Base-by-base conservation (phyloP, 2,113 vertebrate genomes). In the Ceyx margarethae region DNA sequence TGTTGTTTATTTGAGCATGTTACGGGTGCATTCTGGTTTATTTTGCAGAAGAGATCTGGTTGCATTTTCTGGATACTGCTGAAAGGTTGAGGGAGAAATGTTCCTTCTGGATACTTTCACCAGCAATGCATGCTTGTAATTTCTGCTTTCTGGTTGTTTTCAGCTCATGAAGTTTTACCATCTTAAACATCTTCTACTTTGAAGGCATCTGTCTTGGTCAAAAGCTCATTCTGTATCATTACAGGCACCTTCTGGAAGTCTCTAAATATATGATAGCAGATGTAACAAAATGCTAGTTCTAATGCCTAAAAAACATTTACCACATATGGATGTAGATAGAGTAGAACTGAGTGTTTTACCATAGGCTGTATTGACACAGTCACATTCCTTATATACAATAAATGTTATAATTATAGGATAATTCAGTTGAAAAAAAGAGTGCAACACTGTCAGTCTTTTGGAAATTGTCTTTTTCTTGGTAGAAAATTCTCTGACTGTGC, bases 71-170 rank as follows among this genome's bases (percentile, higher is more conserved):
- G n/a, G 15, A 33, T 68, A 4, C 16, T 51, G 54, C 51, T 8
- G 50, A 60, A 51, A 66, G 19, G 23, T 6, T 75, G 48, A 28
- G 12, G 58, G 45, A 60, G 22, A 8, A 20, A 6, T 11, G 2
- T 31, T 67, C 10, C 14, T 25, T 67, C 46, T 48, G 65, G 31
- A n/a, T 33, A n/a, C 45, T 60, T 61, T 13, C 5, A 15, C 23
- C 9, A 58, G 35, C 15, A 35, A 6, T 1, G 3, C 1, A 4
- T 3, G 2, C 9, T 6, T 23, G 13, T 56, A 29, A 20, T 25
- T 81, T 56, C 37, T 67, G 31, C 7, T 37, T 56, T 75, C 53
- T 2, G 9, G 1, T 11, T 51, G 12, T 67, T 87, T 78, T 48
- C 26, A 74, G 2, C n/a, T 65, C 28, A 15, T 69, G 42, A 53